Evolutionary conservation across 2,888 invertebrate species (phyloP).

Genomic region (Diadegma fenestrale): DNA sequence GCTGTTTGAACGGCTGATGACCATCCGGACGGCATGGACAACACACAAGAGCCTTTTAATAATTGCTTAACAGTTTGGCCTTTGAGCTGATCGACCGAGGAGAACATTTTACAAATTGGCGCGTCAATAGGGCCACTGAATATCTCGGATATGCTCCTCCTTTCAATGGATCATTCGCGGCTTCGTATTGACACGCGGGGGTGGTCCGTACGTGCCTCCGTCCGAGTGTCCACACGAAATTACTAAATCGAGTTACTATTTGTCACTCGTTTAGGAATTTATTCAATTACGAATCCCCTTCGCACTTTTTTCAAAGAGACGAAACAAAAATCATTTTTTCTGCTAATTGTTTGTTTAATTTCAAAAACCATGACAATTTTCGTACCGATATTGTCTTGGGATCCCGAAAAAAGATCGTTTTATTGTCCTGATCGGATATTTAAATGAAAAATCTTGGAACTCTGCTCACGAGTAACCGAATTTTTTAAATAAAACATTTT

Average conservation of each 20-base stretch:
- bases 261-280: background rate
- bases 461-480: too few relatives aligned
- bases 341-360: too few relatives aligned
- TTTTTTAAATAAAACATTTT: too few relatives aligned
- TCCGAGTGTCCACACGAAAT: background rate
- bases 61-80: conserved; percentile 70
- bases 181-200: background rate
- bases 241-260: background rate
- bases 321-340: background rate
- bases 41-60: conserved; percentile 60
- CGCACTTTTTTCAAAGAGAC: background rate
- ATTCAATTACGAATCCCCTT: background rate
- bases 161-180: conserved; percentile 40
- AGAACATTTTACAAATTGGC: conserved; percentile 71
- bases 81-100: conserved; percentile 65
- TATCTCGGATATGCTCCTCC: conserved; percentile 37
- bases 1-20: conserved; percentile 94
- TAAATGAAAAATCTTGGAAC: too few relatives aligned
- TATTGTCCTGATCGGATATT: too few relatives aligned
- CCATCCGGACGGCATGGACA: conserved; percentile 73
- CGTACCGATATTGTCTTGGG: too few relatives aligned
- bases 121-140: conserved; percentile 58
- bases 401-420: too few relatives aligned
- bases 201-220: background rate
- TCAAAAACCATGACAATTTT: too few relatives aligned